A percentile compares a stretch with the other conserved stretches of the same genome.
Conservation (phyloP, 2,888 invertebrate species). For the Machimus rusticus region DNA sequence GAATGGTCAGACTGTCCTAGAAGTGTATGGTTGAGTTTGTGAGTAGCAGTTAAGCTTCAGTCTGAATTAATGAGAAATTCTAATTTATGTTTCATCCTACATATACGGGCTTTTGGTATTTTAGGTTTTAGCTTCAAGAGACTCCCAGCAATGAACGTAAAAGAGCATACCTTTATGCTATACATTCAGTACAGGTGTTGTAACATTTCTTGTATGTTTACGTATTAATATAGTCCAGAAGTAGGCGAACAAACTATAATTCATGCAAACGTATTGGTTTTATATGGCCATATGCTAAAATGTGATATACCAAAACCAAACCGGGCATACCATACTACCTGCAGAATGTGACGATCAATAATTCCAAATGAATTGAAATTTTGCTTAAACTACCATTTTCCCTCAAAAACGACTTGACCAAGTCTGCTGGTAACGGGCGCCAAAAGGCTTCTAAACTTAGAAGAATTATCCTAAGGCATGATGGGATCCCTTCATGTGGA, state of each 20-base stretch:
- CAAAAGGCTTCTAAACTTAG: neutral
- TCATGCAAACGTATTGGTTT: conserved; percentile 46
- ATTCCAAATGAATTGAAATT: conserved; percentile 13
- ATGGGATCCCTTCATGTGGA: neutral
- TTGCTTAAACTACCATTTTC: neutral
- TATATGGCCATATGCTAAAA: conserved; percentile 45
- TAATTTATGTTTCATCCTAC: conserved; percentile 49
- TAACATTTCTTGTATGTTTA: conserved; percentile 38
- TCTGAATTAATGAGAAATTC: conserved; percentile 49
- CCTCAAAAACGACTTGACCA: neutral
- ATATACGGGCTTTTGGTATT: conserved; percentile 25
- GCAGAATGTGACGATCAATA: conserved; percentile 44
- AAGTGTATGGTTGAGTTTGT: conserved; percentile 46
- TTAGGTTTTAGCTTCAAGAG: conserved; percentile 13
- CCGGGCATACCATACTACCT: neutral
- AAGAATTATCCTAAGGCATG: neutral
- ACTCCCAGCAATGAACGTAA: neutral
- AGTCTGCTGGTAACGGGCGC: no score
- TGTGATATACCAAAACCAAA: conserved; percentile 12
- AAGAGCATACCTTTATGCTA: neutral
- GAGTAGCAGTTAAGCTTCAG: conserved; percentile 48
- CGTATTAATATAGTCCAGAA: conserved; percentile 39
- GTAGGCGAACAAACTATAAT: conserved; percentile 34
- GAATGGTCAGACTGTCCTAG: conserved; percentile 48
- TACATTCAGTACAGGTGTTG: conserved; percentile 21